Conservation (phyloP, 2,888 invertebrate genomes). For the Agrenia bidenticulata region DNA sequence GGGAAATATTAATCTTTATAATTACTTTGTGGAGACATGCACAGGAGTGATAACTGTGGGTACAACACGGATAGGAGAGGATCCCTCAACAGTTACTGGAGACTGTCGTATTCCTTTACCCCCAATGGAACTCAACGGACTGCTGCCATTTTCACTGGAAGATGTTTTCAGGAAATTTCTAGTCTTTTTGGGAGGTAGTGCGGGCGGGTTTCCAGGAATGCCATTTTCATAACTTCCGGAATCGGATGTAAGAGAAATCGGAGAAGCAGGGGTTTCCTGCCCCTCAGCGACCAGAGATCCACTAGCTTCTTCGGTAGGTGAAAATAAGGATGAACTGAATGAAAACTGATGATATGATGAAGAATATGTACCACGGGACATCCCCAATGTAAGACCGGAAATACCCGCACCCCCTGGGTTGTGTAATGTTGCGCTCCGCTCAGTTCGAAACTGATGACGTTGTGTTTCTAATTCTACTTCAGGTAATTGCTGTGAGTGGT, state of each 20-base stretch:
- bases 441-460: slow-evolving; percentile 34
- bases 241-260: slow-evolving; percentile 32
- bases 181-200: background rate
- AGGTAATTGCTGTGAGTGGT: background rate
- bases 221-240: slow-evolving; percentile 19
- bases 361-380: background rate
- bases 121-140: background rate
- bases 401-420: slow-evolving; percentile 33
- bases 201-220: background rate
- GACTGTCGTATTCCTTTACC: background rate
- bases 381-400: background rate
- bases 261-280: slow-evolving; percentile 28
- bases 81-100: background rate
- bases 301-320: slow-evolving; percentile 16
- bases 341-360: slow-evolving; percentile 6
- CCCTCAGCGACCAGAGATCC: slow-evolving; percentile 16
- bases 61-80: background rate
- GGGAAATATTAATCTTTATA: background rate
- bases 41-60: slow-evolving; percentile 6
- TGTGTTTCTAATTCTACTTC: background rate
- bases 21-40: background rate
- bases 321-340: slow-evolving; percentile 17
- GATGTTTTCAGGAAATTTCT: background rate
- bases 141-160: background rate
- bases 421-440: slow-evolving; percentile 43